These are phyloP conservation scores for Taenaris catops DNA, from an alignment of 2,888 invertebrate species.

Conservation along the genomic window DNA sequence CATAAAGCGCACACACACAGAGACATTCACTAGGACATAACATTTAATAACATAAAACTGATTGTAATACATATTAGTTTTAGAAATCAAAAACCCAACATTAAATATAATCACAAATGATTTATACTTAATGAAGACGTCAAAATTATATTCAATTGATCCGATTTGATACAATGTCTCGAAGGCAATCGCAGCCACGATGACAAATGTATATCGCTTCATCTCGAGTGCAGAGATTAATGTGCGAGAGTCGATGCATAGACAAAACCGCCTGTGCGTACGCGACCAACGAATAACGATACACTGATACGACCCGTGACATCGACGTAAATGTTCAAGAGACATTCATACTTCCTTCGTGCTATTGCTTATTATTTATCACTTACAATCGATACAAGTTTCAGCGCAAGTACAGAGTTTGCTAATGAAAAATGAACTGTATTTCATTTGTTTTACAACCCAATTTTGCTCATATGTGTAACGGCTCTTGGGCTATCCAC, in stretches of 20 bases:
- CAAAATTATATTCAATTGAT: slow-evolving; percentile 68
- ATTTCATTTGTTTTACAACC: slow-evolving; percentile 33
- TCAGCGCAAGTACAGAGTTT: slow-evolving; percentile 27
- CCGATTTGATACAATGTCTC: slow-evolving; percentile 65
- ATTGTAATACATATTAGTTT: too few species aligned
- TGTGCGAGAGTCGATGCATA: slow-evolving; percentile 62
- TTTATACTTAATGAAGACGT: slow-evolving; percentile 17
- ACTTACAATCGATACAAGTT: slow-evolving; percentile 46
- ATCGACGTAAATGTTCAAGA: slow-evolving; percentile 53
- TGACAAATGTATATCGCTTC: slow-evolving; percentile 77
- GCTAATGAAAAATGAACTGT: slow-evolving; percentile 22
- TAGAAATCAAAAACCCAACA: too few species aligned
- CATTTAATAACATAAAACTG: too few species aligned
- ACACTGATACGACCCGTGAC: slow-evolving; percentile 59
- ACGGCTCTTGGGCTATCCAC: slow-evolving; percentile 7
- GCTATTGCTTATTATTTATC: slow-evolving; percentile 76
- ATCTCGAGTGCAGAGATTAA: slow-evolving; percentile 70
- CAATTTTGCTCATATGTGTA: slow-evolving; percentile 11
- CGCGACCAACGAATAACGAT: slow-evolving; percentile 34
- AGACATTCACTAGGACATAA: too few species aligned
- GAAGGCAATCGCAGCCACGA: slow-evolving; percentile 67
- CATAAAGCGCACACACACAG: too few species aligned
- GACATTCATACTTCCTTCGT: slow-evolving; percentile 60
- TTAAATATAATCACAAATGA: too few species aligned
- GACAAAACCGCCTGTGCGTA: slow-evolving; percentile 69